Conservation (phyloP, 2,797 vertebrate species). For the Vespertilio murinus region DNA sequence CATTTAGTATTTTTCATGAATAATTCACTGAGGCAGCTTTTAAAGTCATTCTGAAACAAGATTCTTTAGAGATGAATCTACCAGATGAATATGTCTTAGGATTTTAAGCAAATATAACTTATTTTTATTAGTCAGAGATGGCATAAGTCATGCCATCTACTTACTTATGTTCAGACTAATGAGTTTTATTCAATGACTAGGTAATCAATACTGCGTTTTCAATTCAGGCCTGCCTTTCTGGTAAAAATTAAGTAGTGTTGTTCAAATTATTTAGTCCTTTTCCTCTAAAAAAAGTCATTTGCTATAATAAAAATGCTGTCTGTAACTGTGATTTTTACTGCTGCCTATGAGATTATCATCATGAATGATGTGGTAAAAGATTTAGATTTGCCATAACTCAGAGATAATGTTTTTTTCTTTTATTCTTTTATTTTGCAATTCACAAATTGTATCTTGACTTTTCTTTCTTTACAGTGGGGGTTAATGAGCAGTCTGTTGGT, state of each 20-base stretch:
- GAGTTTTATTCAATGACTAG: constrained; percentile 4
- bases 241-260: constrained; percentile 38
- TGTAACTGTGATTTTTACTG: neutral
- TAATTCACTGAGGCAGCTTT: constrained; percentile 13
- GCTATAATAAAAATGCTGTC: neutral
- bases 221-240: neutral
- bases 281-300: constrained; percentile 41
- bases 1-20: constrained; percentile 27
- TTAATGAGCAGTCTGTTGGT: neutral
- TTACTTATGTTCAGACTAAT: constrained; percentile 23
- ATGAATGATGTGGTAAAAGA: neutral
- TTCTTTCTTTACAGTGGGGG: rapidly evolving
- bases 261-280: constrained; percentile 46
- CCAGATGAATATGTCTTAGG: constrained; percentile 16
- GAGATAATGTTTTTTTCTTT: neutral
- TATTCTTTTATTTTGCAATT: constrained; percentile 15
- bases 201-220: constrained; percentile 46
- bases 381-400: constrained; percentile 35
- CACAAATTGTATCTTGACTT: neutral
- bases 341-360: neutral
- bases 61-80: neutral
- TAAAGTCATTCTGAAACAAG: neutral
- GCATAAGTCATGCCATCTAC: neutral
- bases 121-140: constrained; percentile 38
- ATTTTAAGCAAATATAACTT: constrained; percentile 33